These are phyloP conservation scores for Sciurus carolinensis DNA, from an alignment of 2,797 vertebrate species.

Conservation along the genomic window DNA sequence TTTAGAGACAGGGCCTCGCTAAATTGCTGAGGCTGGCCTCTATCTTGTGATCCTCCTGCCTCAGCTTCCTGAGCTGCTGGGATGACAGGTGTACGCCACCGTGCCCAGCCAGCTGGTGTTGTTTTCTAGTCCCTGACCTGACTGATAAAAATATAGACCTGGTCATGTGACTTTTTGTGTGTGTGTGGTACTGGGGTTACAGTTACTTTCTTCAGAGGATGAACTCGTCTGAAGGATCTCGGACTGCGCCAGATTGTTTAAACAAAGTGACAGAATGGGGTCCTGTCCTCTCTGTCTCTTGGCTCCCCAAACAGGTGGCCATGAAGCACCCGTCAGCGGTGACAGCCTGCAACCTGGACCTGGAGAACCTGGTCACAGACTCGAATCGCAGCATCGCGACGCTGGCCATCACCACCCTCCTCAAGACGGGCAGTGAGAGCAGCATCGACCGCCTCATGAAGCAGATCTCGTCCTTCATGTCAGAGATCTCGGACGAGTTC, in stretches of 20 bases:
- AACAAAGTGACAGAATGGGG: too few species aligned
- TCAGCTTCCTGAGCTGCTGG: too few species aligned
- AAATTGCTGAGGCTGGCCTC: too few species aligned
- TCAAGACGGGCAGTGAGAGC: constrained; percentile 92
- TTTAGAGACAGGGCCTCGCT: too few species aligned
- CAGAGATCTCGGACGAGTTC: constrained; percentile 93
- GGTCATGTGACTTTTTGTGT: not conserved
- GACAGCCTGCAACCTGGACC: constrained; percentile 92
- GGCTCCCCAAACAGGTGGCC: constrained; percentile 88
- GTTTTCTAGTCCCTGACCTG: too few species aligned
- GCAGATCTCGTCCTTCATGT: constrained; percentile 93
- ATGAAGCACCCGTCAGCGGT: constrained; percentile 93
- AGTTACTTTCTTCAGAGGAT: not conserved
- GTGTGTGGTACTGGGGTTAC: not conserved
- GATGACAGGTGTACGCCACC: too few species aligned
- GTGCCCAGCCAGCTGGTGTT: not conserved
- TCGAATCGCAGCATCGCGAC: constrained; percentile 93
- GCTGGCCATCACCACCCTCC: constrained; percentile 91
- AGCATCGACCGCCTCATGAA: constrained; percentile 93
- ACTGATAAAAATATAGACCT: not conserved
- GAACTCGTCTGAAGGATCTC: not conserved
- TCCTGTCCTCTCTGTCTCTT: not conserved
- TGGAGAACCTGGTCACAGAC: constrained; percentile 92
- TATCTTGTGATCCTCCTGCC: too few species aligned
- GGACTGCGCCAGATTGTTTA: not conserved